Evolutionary conservation across 2,797 vertebrate species (phyloP), one percentile per base, ranked within the genome.

Genomic region (Thaleichthys pacificus): DNA sequence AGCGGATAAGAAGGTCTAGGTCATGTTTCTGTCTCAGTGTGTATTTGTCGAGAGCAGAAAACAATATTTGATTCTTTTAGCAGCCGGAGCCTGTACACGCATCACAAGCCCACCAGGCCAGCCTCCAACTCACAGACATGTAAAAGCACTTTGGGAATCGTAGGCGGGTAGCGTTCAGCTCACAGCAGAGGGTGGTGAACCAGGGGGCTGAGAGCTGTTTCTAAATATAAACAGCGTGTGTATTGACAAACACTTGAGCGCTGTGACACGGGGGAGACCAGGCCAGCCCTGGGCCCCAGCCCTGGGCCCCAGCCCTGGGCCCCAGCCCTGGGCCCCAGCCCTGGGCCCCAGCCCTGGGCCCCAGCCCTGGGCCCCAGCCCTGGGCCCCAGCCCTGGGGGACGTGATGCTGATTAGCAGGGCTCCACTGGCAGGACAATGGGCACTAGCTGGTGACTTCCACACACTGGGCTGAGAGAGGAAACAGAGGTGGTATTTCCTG

Each of bases 61-160:
- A 19, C 35, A n/a, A 11, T 17, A 62, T 51, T n/a, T 38, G 26
- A 28, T 28, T 28, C 26, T 11, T 17, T 62, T 8, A n/a, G 15
- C 22, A 47, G 38, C 17, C 35, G 42, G 24, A 22, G 6, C 24
- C 24, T 24, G 24, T n/a, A 21, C 8, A 68, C 47, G 1, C 12
- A 14, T 70, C 62, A 49, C 42, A 61, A 19, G 2, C 26, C 62
- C 38, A 49, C 35, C 49, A 24, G 69, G 22, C 22, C 22, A 17
- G 49, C 49, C 42, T 22, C 14, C 12, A 61, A 62, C 69, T 62
- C 24, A 58, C 6, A 28, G 49, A 70, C 58, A 70, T 35, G 12
- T 12, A 49, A 70, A 70, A 24, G 69, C 58, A 70, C 69, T 70
- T 70, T 61, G 8, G 60, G 22, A 58, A 21, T 28, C 58, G 57